A percentile compares a stretch with the other conserved stretches of the same genome.
Evolutionary conservation across 2,797 vertebrate genomes (phyloP).

Genomic region (Sebastes reedi): DNA sequence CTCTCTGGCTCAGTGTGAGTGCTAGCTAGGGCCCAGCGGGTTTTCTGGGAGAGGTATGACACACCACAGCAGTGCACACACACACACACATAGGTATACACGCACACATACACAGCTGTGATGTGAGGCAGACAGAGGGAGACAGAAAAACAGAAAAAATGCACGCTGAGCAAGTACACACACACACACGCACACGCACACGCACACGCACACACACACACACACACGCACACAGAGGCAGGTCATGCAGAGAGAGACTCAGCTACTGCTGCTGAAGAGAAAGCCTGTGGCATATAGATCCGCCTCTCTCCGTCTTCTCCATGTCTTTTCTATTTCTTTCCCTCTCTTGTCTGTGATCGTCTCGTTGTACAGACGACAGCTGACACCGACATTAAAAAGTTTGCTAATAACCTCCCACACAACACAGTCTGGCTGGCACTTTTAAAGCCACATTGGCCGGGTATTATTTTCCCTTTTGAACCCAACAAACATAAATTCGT

Average conservation of each 20-base stretch:
- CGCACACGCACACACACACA: conserved; percentile 1
- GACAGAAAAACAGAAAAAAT: conserved; percentile 43
- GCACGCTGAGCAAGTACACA: conserved; percentile 29
- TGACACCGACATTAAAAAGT: conserved; percentile 7
- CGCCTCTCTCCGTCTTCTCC: conserved; percentile 17
- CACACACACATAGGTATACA: neutral
- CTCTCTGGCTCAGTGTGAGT: conserved; percentile 61
- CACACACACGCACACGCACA: neutral
- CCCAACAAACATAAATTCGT: neutral
- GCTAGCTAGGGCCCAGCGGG: conserved; percentile 68
- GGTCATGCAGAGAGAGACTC: conserved; percentile 59
- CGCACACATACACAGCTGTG: conserved; percentile 38
- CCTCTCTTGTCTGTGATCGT: conserved; percentile 14
- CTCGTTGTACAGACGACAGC: neutral
- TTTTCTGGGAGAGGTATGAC: conserved; percentile 68
- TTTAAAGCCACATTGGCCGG: conserved; percentile 1
- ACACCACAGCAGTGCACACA: conserved; percentile 33
- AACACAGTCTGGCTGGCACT: neutral
- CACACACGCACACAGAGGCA: conserved; percentile 28
- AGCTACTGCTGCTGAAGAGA: conserved; percentile 51
- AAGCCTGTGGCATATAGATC: conserved; percentile 50
- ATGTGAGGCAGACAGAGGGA: conserved; percentile 35
- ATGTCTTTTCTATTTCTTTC: conserved; percentile 21
- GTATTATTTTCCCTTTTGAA: conserved; percentile 21
- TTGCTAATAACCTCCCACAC: conserved; percentile 25